Evolutionary conservation across 2,888 invertebrate species (phyloP), one percentile per base, ranked within the genome.

Genomic region (Dasypogon diadema): DNA sequence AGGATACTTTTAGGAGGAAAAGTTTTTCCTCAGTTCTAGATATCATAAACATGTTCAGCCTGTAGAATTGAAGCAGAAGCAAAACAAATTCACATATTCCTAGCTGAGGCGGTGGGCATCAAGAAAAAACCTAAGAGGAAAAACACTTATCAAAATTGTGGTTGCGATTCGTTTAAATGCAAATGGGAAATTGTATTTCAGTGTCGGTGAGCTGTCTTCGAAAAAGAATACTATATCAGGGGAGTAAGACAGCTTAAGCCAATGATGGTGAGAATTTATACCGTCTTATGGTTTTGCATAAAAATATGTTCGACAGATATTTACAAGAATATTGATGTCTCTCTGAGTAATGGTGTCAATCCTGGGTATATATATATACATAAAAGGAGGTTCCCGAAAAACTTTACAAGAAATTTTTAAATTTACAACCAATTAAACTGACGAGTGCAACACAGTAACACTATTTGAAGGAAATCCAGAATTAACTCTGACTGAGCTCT

Each of bases 81-180:
- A 56, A 26, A 56, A 56, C 56, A 26, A 56, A 56, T 56, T 26
- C 56, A 56, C 56, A 56, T 56, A 56, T 30, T 26, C 56, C 56
- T 4, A n/a, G 18, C 26, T 56, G n/a, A 22, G 30, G 56, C 2
- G 26, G 56, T 1, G 26, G 18, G 30, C n/a, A 16, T 51, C 12
- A 5, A 26, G 30, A 24, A 26, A 30, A 56, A 56, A 10, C 30
- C n/a, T 24, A 14, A 56, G 26, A 56, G 56, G 56, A 56, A 56
- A 56, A 56, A 56, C 56, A 56, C 56, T 56, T 56, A 56, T 56
- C 56, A 56, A 56, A 56, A 56, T 56, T 56, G 56, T 56, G 56
- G 56, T 56, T 56, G 26, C 56, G 56, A 56, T 56, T 56, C 56
- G 56, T 24, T 56, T 56, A 56, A 56, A 56, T 56, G 56, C 56